These are phyloP conservation scores for Lasaia peninsularis DNA, from an alignment of 1,140 invertebrate genomes.

Conservation along the genomic window DNA sequence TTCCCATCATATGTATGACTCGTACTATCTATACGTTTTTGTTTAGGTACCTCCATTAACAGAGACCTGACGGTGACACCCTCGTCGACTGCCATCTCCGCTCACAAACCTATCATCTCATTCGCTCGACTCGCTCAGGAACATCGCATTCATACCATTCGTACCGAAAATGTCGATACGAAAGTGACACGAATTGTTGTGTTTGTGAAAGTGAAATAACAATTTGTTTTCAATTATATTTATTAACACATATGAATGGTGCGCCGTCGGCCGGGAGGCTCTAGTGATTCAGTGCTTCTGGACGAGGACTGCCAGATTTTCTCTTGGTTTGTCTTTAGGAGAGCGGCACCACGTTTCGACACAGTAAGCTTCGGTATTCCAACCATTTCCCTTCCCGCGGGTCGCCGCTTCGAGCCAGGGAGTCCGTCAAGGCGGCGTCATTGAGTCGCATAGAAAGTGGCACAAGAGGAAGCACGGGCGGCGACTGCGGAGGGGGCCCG, in stretches of 20 bases:
- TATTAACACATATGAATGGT: too few species aligned
- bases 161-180: too few species aligned
- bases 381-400: conserved; percentile 50
- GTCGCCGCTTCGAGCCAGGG: conserved; percentile 52
- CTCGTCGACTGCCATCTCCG: conserved; percentile 18
- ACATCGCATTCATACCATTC: not conserved
- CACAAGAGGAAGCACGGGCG: conserved; percentile 46
- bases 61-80: conserved; percentile 37
- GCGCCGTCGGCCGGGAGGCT: not conserved
- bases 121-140: not conserved
- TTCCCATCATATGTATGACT: conserved; percentile 57
- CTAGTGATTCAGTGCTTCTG: conserved; percentile 3
- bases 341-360: conserved; percentile 65
- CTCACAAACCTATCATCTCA: not conserved
- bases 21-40: conserved; percentile 67
- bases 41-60: conserved; percentile 58
- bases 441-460: conserved; percentile 58
- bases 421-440: conserved; percentile 56
- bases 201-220: too few species aligned
- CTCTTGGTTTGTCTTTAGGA: not conserved
- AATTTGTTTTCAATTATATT: too few species aligned
- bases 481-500: conserved; percentile 57
- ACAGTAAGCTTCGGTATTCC: conserved; percentile 66
- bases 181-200: too few species aligned
- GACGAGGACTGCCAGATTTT: not conserved